Conservation (phyloP, 2,888 invertebrate genomes). For the Dryocosmus kuriphilus region DNA sequence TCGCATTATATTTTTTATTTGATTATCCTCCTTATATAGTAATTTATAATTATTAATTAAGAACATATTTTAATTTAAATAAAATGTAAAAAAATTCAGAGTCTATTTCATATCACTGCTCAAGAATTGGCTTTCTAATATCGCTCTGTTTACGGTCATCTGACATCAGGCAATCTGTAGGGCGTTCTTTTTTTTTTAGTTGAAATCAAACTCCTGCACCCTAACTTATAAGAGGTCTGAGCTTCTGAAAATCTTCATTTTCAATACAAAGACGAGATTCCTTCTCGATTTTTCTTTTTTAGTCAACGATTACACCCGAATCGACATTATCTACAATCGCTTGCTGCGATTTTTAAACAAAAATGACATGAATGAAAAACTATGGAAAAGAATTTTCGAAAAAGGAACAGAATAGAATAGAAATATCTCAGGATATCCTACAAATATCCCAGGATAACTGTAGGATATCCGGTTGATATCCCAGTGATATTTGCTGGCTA, state of each 20-base stretch:
- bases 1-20: too few species aligned
- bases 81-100: background rate
- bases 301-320: background rate
- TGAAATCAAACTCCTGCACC: constrained; percentile 52
- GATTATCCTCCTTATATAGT: too few species aligned
- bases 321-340: background rate
- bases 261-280: constrained; percentile 15
- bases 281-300: background rate
- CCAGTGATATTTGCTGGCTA: too few species aligned
- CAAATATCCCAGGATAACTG: too few species aligned
- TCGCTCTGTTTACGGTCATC: constrained; percentile 61
- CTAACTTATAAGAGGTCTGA: constrained; percentile 42
- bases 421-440: too few species aligned
- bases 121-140: constrained; percentile 46
- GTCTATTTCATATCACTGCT: background rate
- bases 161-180: constrained; percentile 65
- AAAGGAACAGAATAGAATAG: too few species aligned
- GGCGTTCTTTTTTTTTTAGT: constrained; percentile 61
- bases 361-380: background rate
- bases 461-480: too few species aligned
- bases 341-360: background rate
- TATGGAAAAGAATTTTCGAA: too few species aligned
- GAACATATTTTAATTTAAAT: background rate
- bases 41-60: background rate
- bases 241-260: constrained; percentile 45